Evolutionary conservation across 1,140 invertebrate species (phyloP).

Genomic region (Samia ricini): DNA sequence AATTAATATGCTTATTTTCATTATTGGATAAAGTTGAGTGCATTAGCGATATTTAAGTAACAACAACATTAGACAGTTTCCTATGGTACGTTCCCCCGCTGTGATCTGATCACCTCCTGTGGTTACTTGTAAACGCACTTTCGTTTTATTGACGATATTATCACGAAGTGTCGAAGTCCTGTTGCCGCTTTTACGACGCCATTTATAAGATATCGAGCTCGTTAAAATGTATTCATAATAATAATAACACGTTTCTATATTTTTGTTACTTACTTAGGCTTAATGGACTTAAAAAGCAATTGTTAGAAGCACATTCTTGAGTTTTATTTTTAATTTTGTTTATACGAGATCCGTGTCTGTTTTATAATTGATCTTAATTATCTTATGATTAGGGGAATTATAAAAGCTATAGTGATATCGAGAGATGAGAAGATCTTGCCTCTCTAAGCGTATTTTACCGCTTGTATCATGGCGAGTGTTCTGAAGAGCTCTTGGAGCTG

Average conservation of each 20-base stretch:
- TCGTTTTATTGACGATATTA: conserved; percentile 34
- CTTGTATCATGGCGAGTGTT: no score
- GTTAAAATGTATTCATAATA: background rate
- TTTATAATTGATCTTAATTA: no score
- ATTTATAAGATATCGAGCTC: background rate
- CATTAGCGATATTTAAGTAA: conserved; percentile 27
- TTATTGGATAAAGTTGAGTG: conserved; percentile 22
- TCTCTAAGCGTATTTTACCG: no score
- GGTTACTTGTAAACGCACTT: conserved; percentile 28
- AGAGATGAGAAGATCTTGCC: no score
- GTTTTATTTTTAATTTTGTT: no score
- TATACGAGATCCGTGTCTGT: no score
- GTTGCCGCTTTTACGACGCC: background rate
- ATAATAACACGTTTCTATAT: background rate
- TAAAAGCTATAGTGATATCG: no score
- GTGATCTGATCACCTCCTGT: conserved; percentile 29
- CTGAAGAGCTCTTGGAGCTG: no score
- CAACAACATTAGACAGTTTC: conserved; percentile 34
- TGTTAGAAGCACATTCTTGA: no score
- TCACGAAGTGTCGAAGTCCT: conserved; percentile 19
- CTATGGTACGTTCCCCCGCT: conserved; percentile 15
- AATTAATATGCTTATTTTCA: conserved; percentile 1
- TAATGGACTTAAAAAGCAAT: background rate
- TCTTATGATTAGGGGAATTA: no score
- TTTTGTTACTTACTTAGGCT: background rate